These are phyloP conservation scores for Tinamus guttatus DNA, from an alignment of 2,113 vertebrate species.

Conservation along the genomic window DNA sequence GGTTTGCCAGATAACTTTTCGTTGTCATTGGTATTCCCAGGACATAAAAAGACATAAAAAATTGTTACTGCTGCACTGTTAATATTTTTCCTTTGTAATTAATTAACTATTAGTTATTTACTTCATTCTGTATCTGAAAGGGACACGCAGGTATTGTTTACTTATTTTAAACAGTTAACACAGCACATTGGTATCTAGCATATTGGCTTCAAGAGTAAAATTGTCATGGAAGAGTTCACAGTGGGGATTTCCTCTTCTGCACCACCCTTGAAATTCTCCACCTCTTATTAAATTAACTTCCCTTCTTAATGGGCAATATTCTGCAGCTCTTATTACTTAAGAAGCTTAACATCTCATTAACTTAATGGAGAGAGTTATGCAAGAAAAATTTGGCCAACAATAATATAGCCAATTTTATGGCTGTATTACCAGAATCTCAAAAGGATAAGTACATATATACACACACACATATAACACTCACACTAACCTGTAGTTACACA, in stretches of 20 bases:
- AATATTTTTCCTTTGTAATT: neutral
- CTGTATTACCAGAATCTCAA: neutral
- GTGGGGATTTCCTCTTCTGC: constrained; percentile 12
- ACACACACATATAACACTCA: neutral
- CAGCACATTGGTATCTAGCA: neutral
- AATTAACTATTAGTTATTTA: neutral
- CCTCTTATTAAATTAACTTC: constrained; percentile 6
- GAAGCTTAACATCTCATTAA: constrained; percentile 30
- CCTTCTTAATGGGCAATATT: constrained; percentile 26
- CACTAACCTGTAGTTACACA: neutral
- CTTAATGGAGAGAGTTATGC: neutral
- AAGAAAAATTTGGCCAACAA: constrained; percentile 1
- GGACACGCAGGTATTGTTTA: neutral
- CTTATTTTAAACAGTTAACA: neutral
- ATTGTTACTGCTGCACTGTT: neutral
- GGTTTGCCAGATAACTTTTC: neutral
- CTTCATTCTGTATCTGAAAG: neutral
- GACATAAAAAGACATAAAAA: neutral
- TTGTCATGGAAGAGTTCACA: constrained; percentile 3
- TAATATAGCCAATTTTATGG: neutral
- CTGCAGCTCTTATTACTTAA: constrained; percentile 42
- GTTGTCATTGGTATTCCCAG: neutral
- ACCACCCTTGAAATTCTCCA: constrained; percentile 1
- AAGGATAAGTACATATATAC: neutral
- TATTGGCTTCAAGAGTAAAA: neutral